These are phyloP conservation scores for Megastigmus dorsalis DNA, from an alignment of 2,888 invertebrate genomes.

Conservation along the genomic window DNA sequence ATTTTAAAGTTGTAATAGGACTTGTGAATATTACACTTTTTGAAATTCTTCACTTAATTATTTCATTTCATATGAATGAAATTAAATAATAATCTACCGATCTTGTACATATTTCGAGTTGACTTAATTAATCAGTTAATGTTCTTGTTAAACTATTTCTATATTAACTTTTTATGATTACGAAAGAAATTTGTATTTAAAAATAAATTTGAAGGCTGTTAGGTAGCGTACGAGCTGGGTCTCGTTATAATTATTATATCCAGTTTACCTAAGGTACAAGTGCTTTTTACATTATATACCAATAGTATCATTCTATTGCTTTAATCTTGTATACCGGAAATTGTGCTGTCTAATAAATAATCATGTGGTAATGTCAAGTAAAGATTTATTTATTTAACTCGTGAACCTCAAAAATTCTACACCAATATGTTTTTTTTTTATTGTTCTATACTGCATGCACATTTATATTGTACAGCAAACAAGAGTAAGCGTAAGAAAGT, in stretches of 20 bases:
- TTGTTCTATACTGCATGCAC: no score
- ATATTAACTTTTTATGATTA: conserved; percentile 30
- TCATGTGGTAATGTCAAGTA: neutral
- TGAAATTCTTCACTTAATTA: conserved; percentile 10
- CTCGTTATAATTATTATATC: conserved; percentile 39
- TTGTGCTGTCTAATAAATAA: conserved; percentile 47
- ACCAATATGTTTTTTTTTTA: no score
- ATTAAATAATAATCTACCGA: conserved; percentile 13
- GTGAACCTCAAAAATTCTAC: no score
- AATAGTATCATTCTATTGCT: conserved; percentile 35
- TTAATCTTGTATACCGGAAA: conserved; percentile 40
- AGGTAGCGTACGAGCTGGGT: conserved; percentile 40
- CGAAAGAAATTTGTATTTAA: conserved; percentile 32
- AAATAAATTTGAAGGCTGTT: conserved; percentile 25
- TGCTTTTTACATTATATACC: conserved; percentile 50
- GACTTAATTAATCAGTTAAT: conserved; percentile 17
- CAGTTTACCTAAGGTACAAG: conserved; percentile 48
- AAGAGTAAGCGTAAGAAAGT: no score
- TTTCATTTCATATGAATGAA: conserved; percentile 11
- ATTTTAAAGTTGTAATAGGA: neutral
- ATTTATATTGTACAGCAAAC: no score
- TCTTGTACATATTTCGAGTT: conserved; percentile 45
- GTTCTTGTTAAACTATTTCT: conserved; percentile 44
- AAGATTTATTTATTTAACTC: neutral
- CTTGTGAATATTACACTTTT: neutral